Evolutionary conservation across 2,888 invertebrate species (phyloP), one percentile per base, ranked within the genome.

Genomic region (Icerya purchasi): DNA sequence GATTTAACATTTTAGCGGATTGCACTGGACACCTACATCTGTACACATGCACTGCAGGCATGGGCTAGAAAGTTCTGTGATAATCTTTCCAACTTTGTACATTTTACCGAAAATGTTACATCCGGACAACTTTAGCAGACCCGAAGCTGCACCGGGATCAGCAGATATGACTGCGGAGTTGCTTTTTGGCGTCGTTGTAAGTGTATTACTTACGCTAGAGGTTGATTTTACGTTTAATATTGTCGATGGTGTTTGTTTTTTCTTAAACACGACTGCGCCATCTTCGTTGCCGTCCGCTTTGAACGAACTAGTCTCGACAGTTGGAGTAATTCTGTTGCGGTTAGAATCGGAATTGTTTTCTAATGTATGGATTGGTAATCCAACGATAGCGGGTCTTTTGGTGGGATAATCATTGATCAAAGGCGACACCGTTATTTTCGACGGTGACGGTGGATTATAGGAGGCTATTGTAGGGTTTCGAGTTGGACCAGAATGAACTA

Each of bases 11-110:
- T 63, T 62, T n/a, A 64, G 54, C 22, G 62, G 65, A 49, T 62
- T 62, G 57, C 90, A 91, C 69, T 87, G 84, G 61, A 91, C 90
- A 54, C 90, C 90, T 62, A 83, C 73, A 69, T 87, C 85, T 51
- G 88, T 86, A 25, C 78, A 92, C 89, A 82, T 86, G 87, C 92
- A 92, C 72, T 87, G 83, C 73, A 89, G 82, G 76, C 92, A 92
- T 69, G 92, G 91, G 68, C 90, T 89, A 68, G 90, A 91, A 57
- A 89, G 83, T 64, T 87, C 83, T 68, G 80, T 78, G 65, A 92
- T 86, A 61, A 81, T 78, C 72, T 91, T 87, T 66, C 91, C 91
- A 63, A 88, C 84, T 73, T 80, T 80, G 71, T 89, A 92, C 57
- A 86, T 83, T 68, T 82, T 80, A 65, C 88, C 89, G 68, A 83